These are phyloP conservation scores for Lytechinus pictus DNA, from an alignment of 35 echinoderm and acorn worm genomes.

Conservation along the genomic window DNA sequence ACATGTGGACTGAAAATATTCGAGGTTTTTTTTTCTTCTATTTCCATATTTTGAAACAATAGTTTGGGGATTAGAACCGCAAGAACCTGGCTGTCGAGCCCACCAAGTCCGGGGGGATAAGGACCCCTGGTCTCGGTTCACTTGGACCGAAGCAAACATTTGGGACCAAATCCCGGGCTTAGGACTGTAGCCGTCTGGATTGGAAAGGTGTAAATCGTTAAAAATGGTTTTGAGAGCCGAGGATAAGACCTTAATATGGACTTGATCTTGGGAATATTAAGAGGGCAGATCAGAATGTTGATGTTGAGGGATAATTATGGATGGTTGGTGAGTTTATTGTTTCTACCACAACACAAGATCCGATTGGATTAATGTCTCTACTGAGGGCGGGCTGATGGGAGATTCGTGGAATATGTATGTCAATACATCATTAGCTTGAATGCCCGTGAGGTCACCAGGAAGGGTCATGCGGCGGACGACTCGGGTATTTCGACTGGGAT, in stretches of 20 bases:
- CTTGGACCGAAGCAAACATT: neutral
- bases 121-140: conserved; percentile 24
- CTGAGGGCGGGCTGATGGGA: neutral
- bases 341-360: conserved; percentile 30
- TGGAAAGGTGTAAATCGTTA: conserved; percentile 42
- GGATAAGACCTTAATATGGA: neutral
- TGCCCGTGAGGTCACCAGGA: neutral
- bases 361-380: conserved; percentile 31
- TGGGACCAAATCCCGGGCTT: conserved; percentile 32
- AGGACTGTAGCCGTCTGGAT: neutral
- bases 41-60: conserved; percentile 16
- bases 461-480: neutral
- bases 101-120: conserved; percentile 6
- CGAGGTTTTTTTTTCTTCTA: neutral
- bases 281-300: neutral
- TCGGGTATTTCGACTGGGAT: neutral
- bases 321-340: conserved; percentile 29
- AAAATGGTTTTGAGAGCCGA: neutral
- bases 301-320: neutral
- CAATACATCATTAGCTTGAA: conserved; percentile 34
- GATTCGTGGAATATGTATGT: conserved; percentile 47
- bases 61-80: conserved; percentile 32
- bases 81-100: neutral
- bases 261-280: neutral
- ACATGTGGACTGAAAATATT: conserved; percentile 14